A percentile compares a stretch with the other conserved stretches of the same genome.
phyloP scores from a whole-genome alignment of 2,797 vertebrate species.

The Anas capensis region DNA sequence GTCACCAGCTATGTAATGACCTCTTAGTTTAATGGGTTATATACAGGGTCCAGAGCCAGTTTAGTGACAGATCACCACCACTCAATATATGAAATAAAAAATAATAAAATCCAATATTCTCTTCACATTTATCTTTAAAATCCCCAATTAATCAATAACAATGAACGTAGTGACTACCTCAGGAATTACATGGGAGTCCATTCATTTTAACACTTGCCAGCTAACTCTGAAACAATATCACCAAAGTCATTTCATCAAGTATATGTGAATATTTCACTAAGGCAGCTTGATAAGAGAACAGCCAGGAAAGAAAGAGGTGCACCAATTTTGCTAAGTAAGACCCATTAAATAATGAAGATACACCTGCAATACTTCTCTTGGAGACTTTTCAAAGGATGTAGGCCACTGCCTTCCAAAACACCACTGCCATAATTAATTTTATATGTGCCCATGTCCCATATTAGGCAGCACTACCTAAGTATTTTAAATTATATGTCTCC shows the following conservation, averaged over 20 bases:
- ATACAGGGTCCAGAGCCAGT: neutral
- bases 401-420: neutral
- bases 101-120: neutral
- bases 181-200: slow-evolving; percentile 8
- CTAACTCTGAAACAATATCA: slow-evolving; percentile 56
- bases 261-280: neutral
- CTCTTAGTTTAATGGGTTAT: slow-evolving; percentile 44
- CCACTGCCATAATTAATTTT: neutral
- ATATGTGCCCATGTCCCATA: neutral
- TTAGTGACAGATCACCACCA: neutral
- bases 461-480: neutral
- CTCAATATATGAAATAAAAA: slow-evolving; percentile 44
- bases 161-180: slow-evolving; percentile 17
- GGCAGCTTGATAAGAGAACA: neutral
- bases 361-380: neutral
- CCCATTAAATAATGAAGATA: neutral
- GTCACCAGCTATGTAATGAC: neutral
- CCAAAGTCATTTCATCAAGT: neutral
- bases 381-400: neutral
- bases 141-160: slow-evolving; percentile 35
- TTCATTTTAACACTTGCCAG: slow-evolving; percentile 50
- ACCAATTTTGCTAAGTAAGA: neutral
- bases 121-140: slow-evolving; percentile 41
- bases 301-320: neutral
- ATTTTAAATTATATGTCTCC: neutral